Evolutionary conservation across 2,888 invertebrate species (phyloP).

Genomic region (Torymus texanus): DNA sequence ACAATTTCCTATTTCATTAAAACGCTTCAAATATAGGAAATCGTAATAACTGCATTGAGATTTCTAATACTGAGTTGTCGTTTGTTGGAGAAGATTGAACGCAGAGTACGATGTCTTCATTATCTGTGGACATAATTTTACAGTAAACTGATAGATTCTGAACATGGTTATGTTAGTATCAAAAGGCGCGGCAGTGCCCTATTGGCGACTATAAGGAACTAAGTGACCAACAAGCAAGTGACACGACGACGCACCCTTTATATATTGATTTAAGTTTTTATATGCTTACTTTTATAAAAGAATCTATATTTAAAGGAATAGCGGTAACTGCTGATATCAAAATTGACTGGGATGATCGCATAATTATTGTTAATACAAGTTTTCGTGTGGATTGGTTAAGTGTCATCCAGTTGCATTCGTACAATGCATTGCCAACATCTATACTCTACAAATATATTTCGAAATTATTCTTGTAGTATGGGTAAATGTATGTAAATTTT

Average conservation of each 20-base stretch:
- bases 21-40: too few species aligned
- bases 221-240: too few species aligned
- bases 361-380: slow-evolving; percentile 24
- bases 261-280: neutral
- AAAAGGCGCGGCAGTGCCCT: too few species aligned
- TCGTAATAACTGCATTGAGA: too few species aligned
- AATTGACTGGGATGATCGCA: slow-evolving; percentile 35
- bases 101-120: slow-evolving; percentile 41
- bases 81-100: slow-evolving; percentile 43
- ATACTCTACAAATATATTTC: slow-evolving; percentile 23
- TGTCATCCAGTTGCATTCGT: slow-evolving; percentile 28
- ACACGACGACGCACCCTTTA: too few species aligned
- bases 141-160: neutral
- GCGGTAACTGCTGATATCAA: slow-evolving; percentile 3
- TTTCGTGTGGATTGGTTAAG: slow-evolving; percentile 17
- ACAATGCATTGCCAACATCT: slow-evolving; percentile 31
- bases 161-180: too few species aligned
- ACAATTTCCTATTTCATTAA: too few species aligned
- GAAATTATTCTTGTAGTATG: too few species aligned
- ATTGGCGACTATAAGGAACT: too few species aligned
- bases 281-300: slow-evolving; percentile 36
- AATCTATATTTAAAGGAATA: slow-evolving; percentile 26
- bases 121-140: slow-evolving; percentile 25
- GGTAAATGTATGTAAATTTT: too few species aligned
- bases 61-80: neutral